These are phyloP conservation scores for Epinotia brunnichana DNA, from an alignment of 2,888 invertebrate genomes.

Conservation along the genomic window DNA sequence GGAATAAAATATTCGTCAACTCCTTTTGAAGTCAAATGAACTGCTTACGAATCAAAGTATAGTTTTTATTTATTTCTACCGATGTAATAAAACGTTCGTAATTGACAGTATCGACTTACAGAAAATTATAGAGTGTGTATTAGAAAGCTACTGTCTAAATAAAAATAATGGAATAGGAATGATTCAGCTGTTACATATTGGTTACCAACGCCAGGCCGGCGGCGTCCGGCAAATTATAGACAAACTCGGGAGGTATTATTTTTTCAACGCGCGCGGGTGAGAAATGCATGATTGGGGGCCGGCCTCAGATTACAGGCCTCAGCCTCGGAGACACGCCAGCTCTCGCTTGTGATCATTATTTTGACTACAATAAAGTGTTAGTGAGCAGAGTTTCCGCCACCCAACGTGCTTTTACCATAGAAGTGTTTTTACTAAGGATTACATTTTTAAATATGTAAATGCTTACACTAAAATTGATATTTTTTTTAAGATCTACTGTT, in stretches of 20 bases:
- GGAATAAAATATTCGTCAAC: neutral
- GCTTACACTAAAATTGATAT: no score
- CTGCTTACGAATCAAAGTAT: neutral
- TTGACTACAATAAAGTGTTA: constrained; percentile 80
- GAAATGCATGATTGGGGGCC: constrained; percentile 82
- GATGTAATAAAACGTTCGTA: constrained; percentile 37
- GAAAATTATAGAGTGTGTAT: constrained; percentile 59
- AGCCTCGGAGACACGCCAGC: constrained; percentile 73
- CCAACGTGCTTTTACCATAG: constrained; percentile 55
- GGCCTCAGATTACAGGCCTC: constrained; percentile 79
- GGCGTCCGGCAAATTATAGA: constrained; percentile 82
- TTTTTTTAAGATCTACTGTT: neutral
- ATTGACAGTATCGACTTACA: constrained; percentile 48
- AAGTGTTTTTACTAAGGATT: neutral
- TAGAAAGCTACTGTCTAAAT: constrained; percentile 74
- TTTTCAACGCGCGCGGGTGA: constrained; percentile 83
- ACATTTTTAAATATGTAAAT: neutral
- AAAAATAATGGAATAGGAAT: constrained; percentile 65
- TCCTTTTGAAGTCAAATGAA: neutral
- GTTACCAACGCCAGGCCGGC: constrained; percentile 56
- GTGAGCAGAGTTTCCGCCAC: constrained; percentile 77
- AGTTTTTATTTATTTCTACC: neutral
- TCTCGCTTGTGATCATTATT: constrained; percentile 77
- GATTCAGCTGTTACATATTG: constrained; percentile 60
- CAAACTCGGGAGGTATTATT: constrained; percentile 81